Base-by-base conservation (phyloP, 92 coral and sea anemone species). In the Paragorgia papillata region DNA sequence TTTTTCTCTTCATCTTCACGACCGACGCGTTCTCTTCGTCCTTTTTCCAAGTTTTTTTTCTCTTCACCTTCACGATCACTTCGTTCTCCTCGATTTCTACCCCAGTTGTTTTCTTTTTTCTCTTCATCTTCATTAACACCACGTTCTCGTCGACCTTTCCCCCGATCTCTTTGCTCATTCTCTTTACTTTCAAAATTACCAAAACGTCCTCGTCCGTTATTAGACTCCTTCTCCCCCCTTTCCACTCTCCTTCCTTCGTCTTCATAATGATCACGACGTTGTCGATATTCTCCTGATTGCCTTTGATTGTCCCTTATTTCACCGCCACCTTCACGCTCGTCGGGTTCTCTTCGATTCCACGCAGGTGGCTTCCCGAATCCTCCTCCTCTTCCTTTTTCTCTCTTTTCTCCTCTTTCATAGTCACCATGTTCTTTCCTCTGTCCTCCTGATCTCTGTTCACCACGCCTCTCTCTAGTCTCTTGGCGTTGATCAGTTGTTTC, bases 91-190 rank as follows among this genome's bases (percentile, higher is more conserved):
- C 60, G 74, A 7, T 77, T 46, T 53, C 66, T 37, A 48, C 31
- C 73, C 41, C n/a, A n/a, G n/a, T n/a, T n/a, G n/a, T n/a, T 55
- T 44, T 54, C 71, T 71, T 28, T 69, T 73, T 6, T 73, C 68
- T 43, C 71, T 54, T 28, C 68, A 51, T 32, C 49, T 57, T 27
- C 75, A 46, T 43, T 29, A 32, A 26, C 68, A 25, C 30, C 10
- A 35, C 21, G 19, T 82, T 62, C 25, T 75, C 86, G 37, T 61
- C 60, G n/a, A 44, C 69, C 65, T 61, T 79, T 73, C 68, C 35
- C 59, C 25, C 30, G 56, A 32, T 41, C 58, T 67, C 51, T 44
- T 27, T 70, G 54, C 39, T n/a, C n/a, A 20, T 56, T 60, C 43
- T 33, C 44, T 34, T 60, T 61, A 19, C 37, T 61, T 53, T 69